Conservation (phyloP, 2,888 invertebrate genomes). For the Clitarchus hookeri region DNA sequence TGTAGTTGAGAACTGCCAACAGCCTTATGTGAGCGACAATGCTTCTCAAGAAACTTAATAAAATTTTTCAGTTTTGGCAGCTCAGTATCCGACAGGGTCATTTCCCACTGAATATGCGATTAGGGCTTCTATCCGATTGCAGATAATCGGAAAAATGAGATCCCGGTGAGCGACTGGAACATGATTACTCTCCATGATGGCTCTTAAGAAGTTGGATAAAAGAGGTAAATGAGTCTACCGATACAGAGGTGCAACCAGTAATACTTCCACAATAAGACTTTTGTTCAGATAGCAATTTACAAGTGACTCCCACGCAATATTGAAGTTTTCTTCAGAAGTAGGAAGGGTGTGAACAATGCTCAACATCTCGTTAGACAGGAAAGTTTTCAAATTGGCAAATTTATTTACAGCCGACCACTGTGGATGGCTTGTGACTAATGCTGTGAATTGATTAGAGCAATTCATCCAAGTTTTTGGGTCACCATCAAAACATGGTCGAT, state of each 20-base stretch:
- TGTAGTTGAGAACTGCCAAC: neutral
- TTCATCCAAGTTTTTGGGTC: too few relatives aligned
- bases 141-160: neutral
- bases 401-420: neutral
- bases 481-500: too few relatives aligned
- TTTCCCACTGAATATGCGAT: neutral
- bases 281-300: neutral
- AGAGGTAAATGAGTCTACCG: neutral
- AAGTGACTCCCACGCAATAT: neutral
- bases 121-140: neutral
- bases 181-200: neutral
- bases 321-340: neutral
- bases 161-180: neutral
- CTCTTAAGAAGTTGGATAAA: neutral
- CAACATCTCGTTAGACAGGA: neutral
- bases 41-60: neutral
- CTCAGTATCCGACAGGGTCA: neutral
- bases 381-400: neutral
- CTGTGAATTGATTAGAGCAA: too few relatives aligned
- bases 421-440: neutral
- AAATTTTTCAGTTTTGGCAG: neutral
- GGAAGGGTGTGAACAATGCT: neutral
- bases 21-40: neutral
- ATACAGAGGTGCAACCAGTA: neutral
- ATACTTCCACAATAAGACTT: neutral